phyloP scores from a whole-genome alignment of 2,797 vertebrate species.

The Xiphophorus birchmanni region DNA sequence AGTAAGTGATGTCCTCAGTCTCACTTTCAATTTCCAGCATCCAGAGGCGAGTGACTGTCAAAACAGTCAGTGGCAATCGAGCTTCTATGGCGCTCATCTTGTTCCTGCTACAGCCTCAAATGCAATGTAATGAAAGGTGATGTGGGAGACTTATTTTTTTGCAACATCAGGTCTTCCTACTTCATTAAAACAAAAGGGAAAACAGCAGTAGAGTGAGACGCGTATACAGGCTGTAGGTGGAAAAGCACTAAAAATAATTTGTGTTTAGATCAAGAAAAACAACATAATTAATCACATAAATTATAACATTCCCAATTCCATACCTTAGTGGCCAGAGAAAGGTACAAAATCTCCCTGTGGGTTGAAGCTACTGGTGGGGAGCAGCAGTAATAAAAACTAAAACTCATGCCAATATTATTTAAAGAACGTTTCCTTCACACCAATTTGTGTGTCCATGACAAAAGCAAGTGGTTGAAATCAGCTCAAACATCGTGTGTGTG shows the following conservation, averaged over 20 bases:
- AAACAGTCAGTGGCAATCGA: no score
- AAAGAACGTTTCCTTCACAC: conserved; percentile 1
- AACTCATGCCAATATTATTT: conserved; percentile 25
- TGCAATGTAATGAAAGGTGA: background rate
- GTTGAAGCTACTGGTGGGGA: background rate
- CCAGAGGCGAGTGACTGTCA: background rate
- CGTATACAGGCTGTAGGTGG: no score
- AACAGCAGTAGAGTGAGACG: background rate
- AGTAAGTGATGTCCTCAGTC: no score
- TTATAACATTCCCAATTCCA: background rate
- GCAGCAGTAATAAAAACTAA: conserved; percentile 13
- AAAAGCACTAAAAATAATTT: background rate
- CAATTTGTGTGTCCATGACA: conserved; percentile 15
- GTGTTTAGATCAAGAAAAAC: background rate
- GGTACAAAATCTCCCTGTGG: background rate
- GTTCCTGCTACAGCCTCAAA: no score
- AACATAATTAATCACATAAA: background rate
- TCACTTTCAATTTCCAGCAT: no score
- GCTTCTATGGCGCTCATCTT: no score
- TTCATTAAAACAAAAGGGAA: background rate
- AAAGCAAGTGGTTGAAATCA: conserved; percentile 3
- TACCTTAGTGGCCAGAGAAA: background rate
- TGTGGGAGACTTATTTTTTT: background rate
- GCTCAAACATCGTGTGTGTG: background rate
- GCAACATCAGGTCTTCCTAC: background rate